Base-by-base conservation (phyloP, 2,113 vertebrate genomes). In the Tetraodon nigroviridis region DNA sequence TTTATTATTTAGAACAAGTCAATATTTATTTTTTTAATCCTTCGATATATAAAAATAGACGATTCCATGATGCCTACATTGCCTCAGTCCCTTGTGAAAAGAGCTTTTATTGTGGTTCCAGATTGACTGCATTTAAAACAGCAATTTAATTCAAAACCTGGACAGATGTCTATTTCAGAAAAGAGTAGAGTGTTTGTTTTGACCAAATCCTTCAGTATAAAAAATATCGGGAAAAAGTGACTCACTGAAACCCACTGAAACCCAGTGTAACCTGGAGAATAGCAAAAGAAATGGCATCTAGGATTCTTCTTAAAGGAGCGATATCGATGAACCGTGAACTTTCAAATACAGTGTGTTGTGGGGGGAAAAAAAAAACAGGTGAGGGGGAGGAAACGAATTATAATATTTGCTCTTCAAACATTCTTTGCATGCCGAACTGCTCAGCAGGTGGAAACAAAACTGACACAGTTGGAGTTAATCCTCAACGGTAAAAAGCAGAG, bases 91-190 rank as follows among this genome's bases (percentile, higher is more conserved):
- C 32, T 46, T 73, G n/a, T 81, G 60, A 71, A 78, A 74, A 65
- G 53, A 74, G 76, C 66, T 76, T 87, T 76, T 69, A 68, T 75
- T 78, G 55, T 41, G 5, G 55, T 69, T 78, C 74, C 71, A 86
- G 85, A 86, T 84, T 77, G 69, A 78, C 80, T 74, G 58, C 51
- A 67, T 84, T 74, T 81, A 86, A 87, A 87, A 77, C 64, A 78
- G 64, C 64, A 79, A 78, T 85, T 83, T 76, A 84, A 86, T 78
- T 78, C 75, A 69, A 67, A 84, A 69, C 71, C 77, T 51, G 61
- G 73, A 73, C 70, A 73, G 74, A 64, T 47, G 40, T 79, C 64
- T 79, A 58, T 80, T 83, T 76, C 71, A 22, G 59, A 58, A 51
- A 52, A 72, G 21, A 22, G 18, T n/a, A n/a, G n/a, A n/a, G n/a